These are phyloP conservation scores for Cettia cetti DNA, from an alignment of 2,113 vertebrate species.

Conservation along the genomic window DNA sequence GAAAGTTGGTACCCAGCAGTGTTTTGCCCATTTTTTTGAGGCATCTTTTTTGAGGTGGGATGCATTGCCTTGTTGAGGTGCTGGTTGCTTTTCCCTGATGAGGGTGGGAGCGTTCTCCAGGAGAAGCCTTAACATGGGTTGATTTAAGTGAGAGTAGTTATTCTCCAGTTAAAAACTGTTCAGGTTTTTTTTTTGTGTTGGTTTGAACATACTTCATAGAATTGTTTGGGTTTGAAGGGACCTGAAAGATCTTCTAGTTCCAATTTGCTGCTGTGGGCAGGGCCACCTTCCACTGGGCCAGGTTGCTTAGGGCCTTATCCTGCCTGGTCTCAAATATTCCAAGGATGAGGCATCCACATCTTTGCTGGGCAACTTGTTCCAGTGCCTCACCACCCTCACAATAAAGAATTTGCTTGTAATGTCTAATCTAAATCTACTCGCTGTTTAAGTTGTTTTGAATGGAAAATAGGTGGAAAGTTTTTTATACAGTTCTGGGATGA, in stretches of 20 bases:
- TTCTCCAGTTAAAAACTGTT: neutral
- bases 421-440: neutral
- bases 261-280: neutral
- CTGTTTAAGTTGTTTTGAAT: neutral
- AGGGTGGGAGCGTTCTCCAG: neutral
- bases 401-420: neutral
- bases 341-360: too few species aligned
- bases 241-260: neutral
- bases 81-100: neutral
- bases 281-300: neutral
- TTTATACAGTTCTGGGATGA: neutral
- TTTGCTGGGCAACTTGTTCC: fast-evolving
- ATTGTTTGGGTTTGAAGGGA: neutral
- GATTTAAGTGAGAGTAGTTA: neutral
- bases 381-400: neutral
- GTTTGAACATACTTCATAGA: neutral
- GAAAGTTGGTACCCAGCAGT: neutral
- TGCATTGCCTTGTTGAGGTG: neutral
- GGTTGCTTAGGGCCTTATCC: neutral
- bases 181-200: neutral
- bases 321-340: neutral
- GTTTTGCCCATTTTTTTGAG: neutral
- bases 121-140: neutral
- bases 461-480: neutral
- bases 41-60: neutral